Percentiles rank a stretch among this genome's conserved stretches.
phyloP scores from a whole-genome alignment of 1,140 invertebrate species.

The Ctenoplectra terminalis region DNA sequence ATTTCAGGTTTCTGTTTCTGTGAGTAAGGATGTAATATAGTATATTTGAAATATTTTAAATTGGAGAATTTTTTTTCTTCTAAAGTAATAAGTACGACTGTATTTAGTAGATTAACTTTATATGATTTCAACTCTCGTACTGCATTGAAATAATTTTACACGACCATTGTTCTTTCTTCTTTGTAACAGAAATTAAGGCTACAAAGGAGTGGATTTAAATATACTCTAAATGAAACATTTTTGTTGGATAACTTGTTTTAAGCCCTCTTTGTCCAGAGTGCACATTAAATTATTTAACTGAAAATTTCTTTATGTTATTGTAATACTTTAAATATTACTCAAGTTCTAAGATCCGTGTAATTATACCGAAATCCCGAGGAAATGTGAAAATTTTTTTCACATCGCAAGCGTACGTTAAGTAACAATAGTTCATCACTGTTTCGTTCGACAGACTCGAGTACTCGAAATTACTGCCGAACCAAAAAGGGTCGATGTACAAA shows the following conservation, averaged over 20 bases:
- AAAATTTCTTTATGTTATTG: neutral
- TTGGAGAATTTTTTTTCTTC: too few relatives aligned
- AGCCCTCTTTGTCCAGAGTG: neutral
- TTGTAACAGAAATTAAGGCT: neutral
- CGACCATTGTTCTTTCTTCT: neutral
- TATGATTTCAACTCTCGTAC: neutral
- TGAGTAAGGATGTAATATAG: too few relatives aligned
- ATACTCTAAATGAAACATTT: neutral
- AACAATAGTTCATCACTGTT: neutral
- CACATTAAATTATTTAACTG: neutral
- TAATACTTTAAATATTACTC: neutral
- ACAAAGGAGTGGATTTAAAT: too few relatives aligned
- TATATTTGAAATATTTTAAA: too few relatives aligned
- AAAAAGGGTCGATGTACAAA: neutral
- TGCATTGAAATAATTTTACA: neutral
- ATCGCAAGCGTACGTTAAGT: neutral
- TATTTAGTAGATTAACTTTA: too few relatives aligned
- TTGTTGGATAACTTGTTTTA: neutral
- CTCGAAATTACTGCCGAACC: neutral
- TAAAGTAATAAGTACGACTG: too few relatives aligned
- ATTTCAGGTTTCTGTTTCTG: too few relatives aligned
- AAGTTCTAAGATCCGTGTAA: too few relatives aligned
- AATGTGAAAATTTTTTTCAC: neutral
- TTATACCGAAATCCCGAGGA: too few relatives aligned
- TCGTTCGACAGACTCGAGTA: neutral